Base-by-base conservation (phyloP, 2,797 vertebrate genomes). In the Coreius guichenoti region DNA sequence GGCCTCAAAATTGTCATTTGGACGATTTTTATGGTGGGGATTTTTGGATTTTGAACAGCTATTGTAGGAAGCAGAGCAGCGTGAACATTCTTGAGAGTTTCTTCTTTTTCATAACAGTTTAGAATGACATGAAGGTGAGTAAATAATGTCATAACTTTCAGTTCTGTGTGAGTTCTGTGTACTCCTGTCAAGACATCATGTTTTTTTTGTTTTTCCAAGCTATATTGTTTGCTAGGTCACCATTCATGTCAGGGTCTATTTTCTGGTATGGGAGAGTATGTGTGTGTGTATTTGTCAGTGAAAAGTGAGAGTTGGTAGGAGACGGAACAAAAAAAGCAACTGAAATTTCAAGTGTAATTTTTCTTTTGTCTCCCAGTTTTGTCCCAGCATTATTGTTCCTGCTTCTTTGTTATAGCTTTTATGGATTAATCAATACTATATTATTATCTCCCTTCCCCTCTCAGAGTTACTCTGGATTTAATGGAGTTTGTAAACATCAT, bases 351-450 rank as follows among this genome's bases (percentile, higher is more conserved):
- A 72, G 63, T 81, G 83, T 81, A 56, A 90, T 90, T 86, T 89
- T 84, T 87, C 79, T 83, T 84, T 83, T 19, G 45, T 85, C 76
- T 75, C 74, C 39, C n/a, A 54, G 54, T 63, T 68, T 89, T 88
- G 87, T 82, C 85, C 80, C 86, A 80, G 86, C 87, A 63, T 87
- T 88, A 84, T 90, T 89, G 85, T 88, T 86, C 91, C 86, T 86
- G 65, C 77, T 47, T 39, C 17, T 47, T 78, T 73, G 45, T 70
- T 91, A 89, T 91, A 70, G 90, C 83, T 92, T 92, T 94, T 93
- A 95, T 94, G 91, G 92, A 90, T 90, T 90, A 95, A 95, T 95
- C 94, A 94, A 95, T 95, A 95, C 75, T 76, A 89, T 86, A 92
- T 93, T 94, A 94, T 94, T 93, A 93, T 93, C 91, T 92, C 88